Base-by-base conservation (phyloP, 2,888 invertebrate species). In the Ligdia adustata region DNA sequence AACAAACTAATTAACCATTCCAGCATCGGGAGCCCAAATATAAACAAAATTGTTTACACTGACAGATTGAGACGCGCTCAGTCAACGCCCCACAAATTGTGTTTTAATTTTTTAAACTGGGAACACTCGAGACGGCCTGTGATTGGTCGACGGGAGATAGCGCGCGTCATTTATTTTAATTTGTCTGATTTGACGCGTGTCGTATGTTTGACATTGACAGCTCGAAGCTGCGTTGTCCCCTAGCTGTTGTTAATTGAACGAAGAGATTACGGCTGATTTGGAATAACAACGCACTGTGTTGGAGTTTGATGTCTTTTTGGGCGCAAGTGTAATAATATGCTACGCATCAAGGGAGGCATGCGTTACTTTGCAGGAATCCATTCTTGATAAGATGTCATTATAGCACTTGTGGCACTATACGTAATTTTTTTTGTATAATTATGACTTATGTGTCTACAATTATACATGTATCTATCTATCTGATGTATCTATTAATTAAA, bases 161-260 rank as follows among this genome's bases (percentile, higher is more conserved):
- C 75, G 82, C 79, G 66, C 76, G 86, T 87, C 89, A 89, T 89
- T 87, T 87, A 86, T 87, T 89, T 87, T 87, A 89, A 89, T 89
- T 87, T 78, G 81, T 79, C 75, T 57, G 61, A 68, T 67, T 72
- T 69, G 69, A 69, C 58, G 59, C 56, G 55, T 60, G 72, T 70
- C 60, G 51, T 55, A 49, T 57, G 71, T 69, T 75, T 60, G 63
- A 60, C 79, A 60, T 75, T 60, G 63, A 60, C 79, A 60, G 57
- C 43, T 48, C 41, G 44, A 31, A 43, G 52, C 46, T 42, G 42
- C 37, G 45, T 33, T 54, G 56, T 55, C 62, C 62, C 62, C 58
- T 58, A 38, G 40, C 12, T 47, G 52, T 49, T 43, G 51, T 57
- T 62, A 60, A 62, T 62, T 64, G 57, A 60, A 54, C 48, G 47